Percentiles rank a stretch among this genome's conserved stretches.
Evolutionary conservation across 30 jellyfish, hydroid and myxozoan genomes (phyloP).

Genomic region (Pseudorhiza aurosa): DNA sequence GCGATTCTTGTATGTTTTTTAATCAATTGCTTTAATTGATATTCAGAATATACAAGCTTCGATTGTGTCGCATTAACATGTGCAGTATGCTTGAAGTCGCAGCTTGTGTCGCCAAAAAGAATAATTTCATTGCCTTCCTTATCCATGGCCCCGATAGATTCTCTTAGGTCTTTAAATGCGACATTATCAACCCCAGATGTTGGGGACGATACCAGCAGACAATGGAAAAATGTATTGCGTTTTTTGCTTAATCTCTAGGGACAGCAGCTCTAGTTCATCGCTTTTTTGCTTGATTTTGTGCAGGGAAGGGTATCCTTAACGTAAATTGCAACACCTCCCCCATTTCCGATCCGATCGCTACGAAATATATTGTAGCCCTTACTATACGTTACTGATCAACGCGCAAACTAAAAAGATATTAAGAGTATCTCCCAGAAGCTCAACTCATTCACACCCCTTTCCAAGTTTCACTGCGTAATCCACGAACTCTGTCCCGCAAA

Average conservation of each 20-base stretch:
- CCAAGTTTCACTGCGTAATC: too few species aligned
- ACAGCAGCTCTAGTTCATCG: conserved; percentile 36
- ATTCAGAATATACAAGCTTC: conserved; percentile 3
- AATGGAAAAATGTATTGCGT: conserved; percentile 23
- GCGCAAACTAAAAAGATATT: too few species aligned
- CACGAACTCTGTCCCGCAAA: too few species aligned
- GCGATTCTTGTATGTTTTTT: not conserved
- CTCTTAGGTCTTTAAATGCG: conserved; percentile 43
- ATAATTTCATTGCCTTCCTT: conserved; percentile 28
- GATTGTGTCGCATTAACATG: not conserved
- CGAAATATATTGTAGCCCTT: conserved; percentile 27
- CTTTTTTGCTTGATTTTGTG: conserved; percentile 16
- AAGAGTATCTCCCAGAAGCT: too few species aligned
- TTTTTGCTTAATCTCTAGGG: conserved; percentile 33
- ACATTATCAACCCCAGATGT: conserved; percentile 44
- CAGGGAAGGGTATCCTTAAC: conserved; percentile 8
- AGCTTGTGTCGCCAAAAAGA: too few species aligned
- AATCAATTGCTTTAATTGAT: not conserved
- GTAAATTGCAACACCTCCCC: conserved; percentile 46
- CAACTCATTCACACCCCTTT: too few species aligned
- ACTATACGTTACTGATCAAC: too few species aligned
- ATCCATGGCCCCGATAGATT: conserved; percentile 13
- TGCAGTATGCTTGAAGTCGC: conserved; percentile 10
- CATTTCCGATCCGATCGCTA: conserved; percentile 30
- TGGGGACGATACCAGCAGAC: conserved; percentile 70